Evolutionary conservation across 1,140 invertebrate species (phyloP).

Genomic region (Drosophila rhopaloa): DNA sequence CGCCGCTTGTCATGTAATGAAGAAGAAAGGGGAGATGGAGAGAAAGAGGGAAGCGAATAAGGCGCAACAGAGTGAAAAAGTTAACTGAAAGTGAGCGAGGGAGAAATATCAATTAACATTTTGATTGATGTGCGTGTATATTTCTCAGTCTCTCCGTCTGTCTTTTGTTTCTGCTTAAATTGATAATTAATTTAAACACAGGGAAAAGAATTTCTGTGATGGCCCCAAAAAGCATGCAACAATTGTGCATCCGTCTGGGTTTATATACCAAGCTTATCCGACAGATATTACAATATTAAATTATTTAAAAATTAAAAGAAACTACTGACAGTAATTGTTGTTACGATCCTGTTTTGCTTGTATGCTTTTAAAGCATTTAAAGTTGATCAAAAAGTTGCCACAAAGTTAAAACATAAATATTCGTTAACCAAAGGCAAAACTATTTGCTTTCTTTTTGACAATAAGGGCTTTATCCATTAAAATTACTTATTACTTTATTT

Average conservation of each 20-base stretch:
- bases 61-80: conserved; percentile 54
- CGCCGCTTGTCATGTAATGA: conserved; percentile 75
- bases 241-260: conserved; percentile 46
- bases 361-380: too few species aligned
- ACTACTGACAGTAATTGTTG: too few species aligned
- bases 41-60: conserved; percentile 10
- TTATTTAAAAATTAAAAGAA: too few species aligned
- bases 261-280: not conserved
- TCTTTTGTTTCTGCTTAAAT: conserved; percentile 57
- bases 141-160: conserved; percentile 11
- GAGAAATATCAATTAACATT: conserved; percentile 75
- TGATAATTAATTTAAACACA: conserved; percentile 74
- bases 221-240: conserved; percentile 73
- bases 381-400: too few species aligned
- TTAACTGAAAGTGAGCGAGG: conserved; percentile 26
- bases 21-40: conserved; percentile 18
- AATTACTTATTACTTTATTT: too few species aligned
- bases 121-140: conserved; percentile 69
- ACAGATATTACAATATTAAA: not conserved
- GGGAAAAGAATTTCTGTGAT: conserved; percentile 32
- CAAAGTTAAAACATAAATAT: too few species aligned
- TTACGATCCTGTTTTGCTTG: too few species aligned
- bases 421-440: too few species aligned
- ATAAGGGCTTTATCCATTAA: too few species aligned
- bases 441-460: too few species aligned